Base-by-base conservation (phyloP, 1,140 invertebrate species). In the Papilio polyxenes region DNA sequence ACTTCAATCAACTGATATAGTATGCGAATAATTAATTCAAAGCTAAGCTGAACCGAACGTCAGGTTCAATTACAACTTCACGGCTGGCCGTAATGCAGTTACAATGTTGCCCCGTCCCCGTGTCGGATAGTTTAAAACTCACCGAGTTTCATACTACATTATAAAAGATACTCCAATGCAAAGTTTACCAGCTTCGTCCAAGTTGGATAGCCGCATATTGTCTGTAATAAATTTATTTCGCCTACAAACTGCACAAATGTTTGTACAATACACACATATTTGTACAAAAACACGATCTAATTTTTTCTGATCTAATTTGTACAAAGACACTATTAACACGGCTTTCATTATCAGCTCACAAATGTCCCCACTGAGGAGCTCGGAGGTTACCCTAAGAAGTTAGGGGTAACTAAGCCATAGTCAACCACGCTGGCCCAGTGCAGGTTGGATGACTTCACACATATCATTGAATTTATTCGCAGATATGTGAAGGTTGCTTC, bases 11-110 rank as follows among this genome's bases (percentile, higher is more conserved):
- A 72, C 31, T 69, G 37, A 72, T 13, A 72, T 23, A 31, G 3
- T 40, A 13, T 62, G 17, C 7, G 10, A 56, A 7, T 78, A 78
- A 78, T 78, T 31, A 13, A 15, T 69, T 69, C 44, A 48, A 9
- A 80, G 10, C 8, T 44, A n/a, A n/a, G 48, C 59, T 17, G 13
- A 20, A 4, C 65, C 13, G 17, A 80, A 44, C 78, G 81, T 83
- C 83, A 83, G 84, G 81, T 85, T 84, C 84, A 85, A 87, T 87
- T 85, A 84, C 83, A 84, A 82, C 83, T 83, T 84, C 65, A 75
- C 80, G 62, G 80, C 69, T 83, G 79, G 82, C 79, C 59, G 80
- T 83, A 87, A 87, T 48, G 4, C 59, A 48, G 20, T 87, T 87
- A 87, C 84, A 84, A 72, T 82, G 56, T 20, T n/a, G 77, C 40